Base-by-base conservation (phyloP, 1,140 invertebrate genomes). In the Lordiphosa collinella region DNA sequence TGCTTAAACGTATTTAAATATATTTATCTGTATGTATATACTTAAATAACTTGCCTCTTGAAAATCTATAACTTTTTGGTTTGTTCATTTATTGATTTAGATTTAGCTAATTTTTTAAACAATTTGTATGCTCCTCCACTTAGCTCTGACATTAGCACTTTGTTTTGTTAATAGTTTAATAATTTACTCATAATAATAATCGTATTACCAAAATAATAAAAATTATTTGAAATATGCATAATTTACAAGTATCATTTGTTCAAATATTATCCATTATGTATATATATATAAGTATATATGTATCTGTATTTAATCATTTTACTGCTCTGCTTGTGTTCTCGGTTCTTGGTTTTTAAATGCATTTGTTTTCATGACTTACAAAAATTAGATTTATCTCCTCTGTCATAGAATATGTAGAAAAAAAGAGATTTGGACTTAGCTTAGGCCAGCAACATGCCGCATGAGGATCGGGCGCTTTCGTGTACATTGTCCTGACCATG, bases 291-390 rank as follows among this genome's bases (percentile, higher is more conserved):
- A 55, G 16, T 51, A 38, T 53, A 31, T 43, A 31, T 62, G 47
- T 56, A 43, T 56, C 51, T 53, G 36, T n/a, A n/a, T 61, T 58
- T 44, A 51, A 44, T 57, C 47, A 32, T 59, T 62, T 48, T 64
- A 67, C 50, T 59, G 69, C 58, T 44, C 38, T 18, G 46, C 72
- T 40, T 69, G 34, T 60, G 62, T 79, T 65, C 32, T 66, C 51
- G 36, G 44, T 61, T 73, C 54, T 61, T 66, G n/a, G 66, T 56
- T 84, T 86, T 82, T 87, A 87, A 87, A 87, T 87, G 85, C 85
- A 87, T 78, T 84, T 78, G 63, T 84, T 80, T 53, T 85, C 79
- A 86, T 85, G 80, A 86, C 64, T 69, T 80, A 75, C 57, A 84
- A 79, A 80, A 79, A 63, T 71, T 78, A 78, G 38, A 56, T 71